These are phyloP conservation scores for Iguana delicatissima DNA, from an alignment of 2,797 vertebrate genomes.

Conservation along the genomic window DNA sequence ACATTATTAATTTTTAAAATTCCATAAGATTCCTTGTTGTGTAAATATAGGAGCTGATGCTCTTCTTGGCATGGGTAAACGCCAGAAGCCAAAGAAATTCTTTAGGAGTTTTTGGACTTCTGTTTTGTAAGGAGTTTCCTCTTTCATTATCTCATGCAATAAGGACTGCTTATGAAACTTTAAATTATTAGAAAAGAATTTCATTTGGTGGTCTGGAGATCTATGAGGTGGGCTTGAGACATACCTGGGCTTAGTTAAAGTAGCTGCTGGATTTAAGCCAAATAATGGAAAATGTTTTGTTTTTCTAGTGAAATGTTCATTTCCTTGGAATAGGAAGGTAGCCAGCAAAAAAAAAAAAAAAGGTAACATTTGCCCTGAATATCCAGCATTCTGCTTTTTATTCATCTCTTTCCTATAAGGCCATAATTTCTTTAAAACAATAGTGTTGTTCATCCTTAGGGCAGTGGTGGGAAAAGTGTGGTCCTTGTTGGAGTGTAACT, in stretches of 20 bases:
- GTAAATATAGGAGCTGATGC: not conserved
- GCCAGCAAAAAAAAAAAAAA: too few relatives aligned
- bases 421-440: not conserved
- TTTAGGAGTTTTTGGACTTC: not conserved
- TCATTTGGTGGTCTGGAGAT: not conserved
- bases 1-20: not conserved
- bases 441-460: not conserved
- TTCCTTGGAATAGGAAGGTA: too few relatives aligned
- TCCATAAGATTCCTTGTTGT: not conserved
- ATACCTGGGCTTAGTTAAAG: not conserved
- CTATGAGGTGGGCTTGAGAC: not conserved
- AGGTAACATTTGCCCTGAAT: too few relatives aligned
- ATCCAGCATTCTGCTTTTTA: not conserved
- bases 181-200: not conserved
- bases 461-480: too few relatives aligned
- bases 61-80: not conserved
- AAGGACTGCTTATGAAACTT: not conserved
- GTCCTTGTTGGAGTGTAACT: too few relatives aligned
- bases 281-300: not conserved
- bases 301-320: not conserved
- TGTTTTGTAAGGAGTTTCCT: not conserved
- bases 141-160: not conserved
- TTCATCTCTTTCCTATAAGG: not conserved
- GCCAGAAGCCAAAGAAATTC: not conserved
- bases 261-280: not conserved